Evolutionary conservation across 2,113 vertebrate species (phyloP).

Genomic region (Onychostoma macrolepis): DNA sequence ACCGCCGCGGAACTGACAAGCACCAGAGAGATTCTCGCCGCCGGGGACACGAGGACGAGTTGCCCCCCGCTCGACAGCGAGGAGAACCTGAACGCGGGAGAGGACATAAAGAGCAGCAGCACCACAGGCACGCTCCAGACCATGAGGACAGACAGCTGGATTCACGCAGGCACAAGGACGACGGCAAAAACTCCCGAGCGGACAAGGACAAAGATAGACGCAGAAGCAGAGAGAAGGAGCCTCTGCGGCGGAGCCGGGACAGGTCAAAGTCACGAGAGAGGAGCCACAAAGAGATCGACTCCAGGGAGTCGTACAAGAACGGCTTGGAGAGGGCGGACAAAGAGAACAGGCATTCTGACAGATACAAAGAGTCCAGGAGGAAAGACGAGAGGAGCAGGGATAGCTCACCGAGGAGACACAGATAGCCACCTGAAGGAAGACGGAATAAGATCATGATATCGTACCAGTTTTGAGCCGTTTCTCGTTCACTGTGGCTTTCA

Average conservation of each 20-base stretch:
- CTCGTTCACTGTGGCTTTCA: constrained; percentile 15
- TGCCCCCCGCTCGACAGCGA: constrained; percentile 3
- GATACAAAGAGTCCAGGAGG: constrained; percentile 72
- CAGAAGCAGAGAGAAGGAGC: constrained; percentile 68
- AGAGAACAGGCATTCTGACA: constrained; percentile 70
- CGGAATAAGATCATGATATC: background rate
- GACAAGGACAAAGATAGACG: constrained; percentile 68
- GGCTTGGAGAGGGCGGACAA: constrained; percentile 70
- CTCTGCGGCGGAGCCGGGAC: constrained; percentile 65
- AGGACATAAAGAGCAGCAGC: constrained; percentile 21
- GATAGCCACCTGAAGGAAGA: constrained; percentile 55
- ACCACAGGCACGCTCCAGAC: background rate
- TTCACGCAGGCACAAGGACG: constrained; percentile 65
- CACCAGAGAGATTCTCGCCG: constrained; percentile 18
- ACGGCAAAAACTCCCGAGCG: constrained; percentile 69
- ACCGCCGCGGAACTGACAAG: constrained; percentile 48
- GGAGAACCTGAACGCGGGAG: constrained; percentile 41
- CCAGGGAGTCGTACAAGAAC: constrained; percentile 69
- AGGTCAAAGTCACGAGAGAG: constrained; percentile 78
- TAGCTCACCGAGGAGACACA: constrained; percentile 73
- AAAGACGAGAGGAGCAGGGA: constrained; percentile 69
- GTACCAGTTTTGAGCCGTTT: background rate
- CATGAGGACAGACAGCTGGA: constrained; percentile 66
- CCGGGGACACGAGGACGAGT: background rate
- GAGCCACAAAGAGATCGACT: constrained; percentile 62